A percentile compares a stretch with the other conserved stretches of the same genome.
Conservation (phyloP, 1,140 invertebrate species). For the Samia ricini region DNA sequence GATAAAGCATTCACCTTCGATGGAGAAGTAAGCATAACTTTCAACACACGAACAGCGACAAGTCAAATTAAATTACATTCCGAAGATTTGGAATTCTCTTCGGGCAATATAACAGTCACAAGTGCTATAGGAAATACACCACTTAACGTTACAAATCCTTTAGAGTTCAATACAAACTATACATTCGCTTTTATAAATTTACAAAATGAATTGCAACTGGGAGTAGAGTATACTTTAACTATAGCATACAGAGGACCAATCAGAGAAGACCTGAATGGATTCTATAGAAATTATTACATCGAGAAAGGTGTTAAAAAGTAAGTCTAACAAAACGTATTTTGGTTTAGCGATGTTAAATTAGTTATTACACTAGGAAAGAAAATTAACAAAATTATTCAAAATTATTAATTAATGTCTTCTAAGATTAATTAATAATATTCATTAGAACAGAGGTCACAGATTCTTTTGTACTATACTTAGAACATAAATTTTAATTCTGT, state of each 20-base stretch:
- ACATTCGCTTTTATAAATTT: constrained; percentile 62
- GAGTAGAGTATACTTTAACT: constrained; percentile 58
- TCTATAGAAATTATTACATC: constrained; percentile 88
- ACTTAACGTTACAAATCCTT: constrained; percentile 29
- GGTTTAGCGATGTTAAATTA: background rate
- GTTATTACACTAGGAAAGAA: background rate
- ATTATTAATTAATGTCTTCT: background rate
- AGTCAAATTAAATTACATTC: constrained; percentile 81
- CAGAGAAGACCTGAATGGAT: constrained; percentile 83
- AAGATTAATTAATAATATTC: background rate
- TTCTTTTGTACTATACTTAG: too few relatives aligned
- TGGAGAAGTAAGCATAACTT: constrained; percentile 79
- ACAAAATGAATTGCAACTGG: constrained; percentile 34
- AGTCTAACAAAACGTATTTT: constrained; percentile 27
- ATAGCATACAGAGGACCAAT: constrained; percentile 78
- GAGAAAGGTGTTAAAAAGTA: constrained; percentile 70
- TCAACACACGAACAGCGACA: constrained; percentile 44
- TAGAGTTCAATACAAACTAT: constrained; percentile 55
- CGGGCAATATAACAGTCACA: constrained; percentile 55
- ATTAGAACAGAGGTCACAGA: too few relatives aligned
- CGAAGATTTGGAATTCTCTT: constrained; percentile 76
- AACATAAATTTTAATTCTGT: too few relatives aligned
- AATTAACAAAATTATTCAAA: background rate
- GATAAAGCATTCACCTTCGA: constrained; percentile 79
- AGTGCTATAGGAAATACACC: constrained; percentile 31